phyloP scores from a whole-genome alignment of 2,113 vertebrate genomes.

The Anser brachyrhynchus region DNA sequence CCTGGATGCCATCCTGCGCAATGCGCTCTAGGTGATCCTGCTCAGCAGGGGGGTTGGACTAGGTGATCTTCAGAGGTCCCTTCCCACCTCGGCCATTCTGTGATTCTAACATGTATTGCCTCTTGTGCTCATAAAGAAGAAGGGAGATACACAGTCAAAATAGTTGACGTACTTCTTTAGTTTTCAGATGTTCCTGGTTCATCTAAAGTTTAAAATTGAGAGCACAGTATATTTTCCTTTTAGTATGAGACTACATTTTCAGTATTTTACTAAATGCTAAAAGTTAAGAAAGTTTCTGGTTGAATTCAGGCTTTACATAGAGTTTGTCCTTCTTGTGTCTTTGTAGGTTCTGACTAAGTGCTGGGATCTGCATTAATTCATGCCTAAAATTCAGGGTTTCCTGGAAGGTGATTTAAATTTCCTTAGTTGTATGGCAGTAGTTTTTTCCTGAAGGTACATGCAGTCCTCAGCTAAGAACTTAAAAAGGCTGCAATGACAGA shows the following conservation, averaged over 20 bases:
- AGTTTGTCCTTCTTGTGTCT: background rate
- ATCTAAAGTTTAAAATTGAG: background rate
- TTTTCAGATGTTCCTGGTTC: background rate
- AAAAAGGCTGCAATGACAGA: background rate
- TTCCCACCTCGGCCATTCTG: too few species aligned
- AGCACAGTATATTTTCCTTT: background rate
- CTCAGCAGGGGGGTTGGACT: too few species aligned
- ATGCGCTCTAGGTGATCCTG: too few species aligned
- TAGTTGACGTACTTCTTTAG: background rate
- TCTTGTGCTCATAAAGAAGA: background rate
- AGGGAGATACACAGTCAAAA: background rate
- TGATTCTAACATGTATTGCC: background rate
- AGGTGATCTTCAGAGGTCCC: too few species aligned
- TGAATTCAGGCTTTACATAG: background rate
- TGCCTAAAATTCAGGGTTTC: background rate
- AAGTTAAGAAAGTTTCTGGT: background rate
- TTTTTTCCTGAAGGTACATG: background rate
- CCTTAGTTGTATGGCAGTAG: background rate
- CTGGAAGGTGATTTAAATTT: background rate
- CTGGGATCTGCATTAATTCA: background rate
- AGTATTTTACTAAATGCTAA: background rate
- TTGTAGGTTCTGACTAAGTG: background rate
- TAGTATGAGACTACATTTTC: background rate
- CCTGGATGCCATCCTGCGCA: too few species aligned
- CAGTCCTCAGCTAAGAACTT: background rate